Evolutionary conservation across 2,797 vertebrate genomes (phyloP).

Genomic region (Ara ararauna): DNA sequence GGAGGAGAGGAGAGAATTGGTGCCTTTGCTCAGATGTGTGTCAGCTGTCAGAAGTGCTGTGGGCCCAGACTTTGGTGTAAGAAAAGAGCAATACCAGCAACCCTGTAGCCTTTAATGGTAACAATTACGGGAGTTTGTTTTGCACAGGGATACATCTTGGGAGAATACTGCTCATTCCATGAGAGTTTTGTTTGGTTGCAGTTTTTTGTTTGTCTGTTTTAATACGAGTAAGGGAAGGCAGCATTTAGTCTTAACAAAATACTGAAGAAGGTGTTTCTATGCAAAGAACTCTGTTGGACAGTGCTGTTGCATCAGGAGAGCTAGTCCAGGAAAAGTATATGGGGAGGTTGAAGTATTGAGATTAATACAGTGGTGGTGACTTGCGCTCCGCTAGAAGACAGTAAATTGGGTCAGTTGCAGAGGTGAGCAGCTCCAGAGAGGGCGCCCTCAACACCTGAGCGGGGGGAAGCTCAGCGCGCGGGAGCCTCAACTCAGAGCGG

Average conservation of each 20-base stretch:
- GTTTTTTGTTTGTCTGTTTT: not conserved
- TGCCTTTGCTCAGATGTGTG: fast-evolving
- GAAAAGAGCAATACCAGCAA: not conserved
- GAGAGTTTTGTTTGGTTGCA: not conserved
- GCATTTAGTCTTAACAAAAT: not conserved
- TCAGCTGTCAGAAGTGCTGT: not conserved
- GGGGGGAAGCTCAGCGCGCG: too few species aligned
- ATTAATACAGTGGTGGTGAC: not conserved
- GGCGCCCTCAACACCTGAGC: too few species aligned
- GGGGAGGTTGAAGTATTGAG: not conserved
- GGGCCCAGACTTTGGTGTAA: not conserved
- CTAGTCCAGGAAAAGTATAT: not conserved
- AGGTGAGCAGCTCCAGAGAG: too few species aligned
- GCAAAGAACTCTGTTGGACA: not conserved
- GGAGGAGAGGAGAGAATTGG: not conserved
- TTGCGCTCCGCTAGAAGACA: not conserved
- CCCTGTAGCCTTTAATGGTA: not conserved
- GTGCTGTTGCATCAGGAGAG: not conserved
- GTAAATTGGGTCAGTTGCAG: not conserved
- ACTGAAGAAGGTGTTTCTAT: not conserved
- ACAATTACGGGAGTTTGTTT: not conserved
- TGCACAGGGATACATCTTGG: not conserved
- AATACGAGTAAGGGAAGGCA: not conserved
- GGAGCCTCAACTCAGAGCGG: too few species aligned
- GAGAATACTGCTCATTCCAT: not conserved